phyloP scores from a whole-genome alignment of 2,888 invertebrate species.

The Caenorhabditis doughertyi region DNA sequence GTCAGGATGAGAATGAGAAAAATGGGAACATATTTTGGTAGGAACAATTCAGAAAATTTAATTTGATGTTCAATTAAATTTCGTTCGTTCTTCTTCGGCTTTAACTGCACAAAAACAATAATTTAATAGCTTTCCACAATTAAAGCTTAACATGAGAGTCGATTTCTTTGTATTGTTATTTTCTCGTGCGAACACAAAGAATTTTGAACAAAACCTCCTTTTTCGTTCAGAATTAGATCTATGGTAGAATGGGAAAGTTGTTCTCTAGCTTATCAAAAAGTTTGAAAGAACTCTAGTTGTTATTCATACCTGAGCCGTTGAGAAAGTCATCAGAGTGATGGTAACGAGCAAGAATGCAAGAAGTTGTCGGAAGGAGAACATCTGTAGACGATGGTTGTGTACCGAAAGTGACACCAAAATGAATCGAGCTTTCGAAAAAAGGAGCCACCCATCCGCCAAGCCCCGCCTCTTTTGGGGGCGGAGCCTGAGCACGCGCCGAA shows the following conservation, averaged over 20 bases:
- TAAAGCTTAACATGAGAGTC: neutral
- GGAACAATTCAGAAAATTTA: neutral
- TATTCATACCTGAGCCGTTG: slow-evolving; percentile 44
- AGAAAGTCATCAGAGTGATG: slow-evolving; percentile 26
- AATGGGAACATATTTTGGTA: neutral
- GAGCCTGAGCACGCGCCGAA: slow-evolving; percentile 35
- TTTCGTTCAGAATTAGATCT: neutral
- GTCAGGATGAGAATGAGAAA: neutral
- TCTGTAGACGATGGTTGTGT: slow-evolving; percentile 33
- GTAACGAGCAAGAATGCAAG: neutral
- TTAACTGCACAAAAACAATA: slow-evolving; percentile 12
- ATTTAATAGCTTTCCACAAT: neutral
- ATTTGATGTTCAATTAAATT: slow-evolving; percentile 12
- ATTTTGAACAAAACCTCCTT: neutral
- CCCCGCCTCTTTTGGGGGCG: slow-evolving; percentile 37
- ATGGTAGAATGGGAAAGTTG: too few relatives aligned
- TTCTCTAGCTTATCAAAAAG: too few relatives aligned
- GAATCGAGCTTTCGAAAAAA: slow-evolving; percentile 27
- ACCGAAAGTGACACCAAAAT: slow-evolving; percentile 49
- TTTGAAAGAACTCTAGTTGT: neutral
- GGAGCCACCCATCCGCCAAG: slow-evolving; percentile 4
- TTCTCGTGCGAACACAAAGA: neutral
- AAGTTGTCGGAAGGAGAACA: slow-evolving; percentile 30
- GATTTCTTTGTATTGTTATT: neutral
- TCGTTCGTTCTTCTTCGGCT: neutral